A percentile compares a stretch with the other conserved stretches of the same genome.
phyloP scores from a whole-genome alignment of 1,140 invertebrate genomes.

The Dufourea novaeangliae region DNA sequence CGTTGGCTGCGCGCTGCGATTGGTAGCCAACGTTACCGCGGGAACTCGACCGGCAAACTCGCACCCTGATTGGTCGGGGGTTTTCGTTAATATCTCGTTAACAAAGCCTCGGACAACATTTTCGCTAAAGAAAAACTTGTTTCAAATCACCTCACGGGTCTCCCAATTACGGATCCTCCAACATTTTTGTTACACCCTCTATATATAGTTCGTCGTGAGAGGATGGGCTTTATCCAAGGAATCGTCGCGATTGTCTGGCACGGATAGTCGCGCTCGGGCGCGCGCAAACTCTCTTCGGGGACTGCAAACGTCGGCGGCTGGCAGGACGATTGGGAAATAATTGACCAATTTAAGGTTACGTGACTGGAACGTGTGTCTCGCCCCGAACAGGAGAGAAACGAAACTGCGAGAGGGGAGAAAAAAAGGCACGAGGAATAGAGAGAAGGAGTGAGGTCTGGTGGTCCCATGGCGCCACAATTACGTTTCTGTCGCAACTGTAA shows the following conservation, averaged over 20 bases:
- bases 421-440: too few species aligned
- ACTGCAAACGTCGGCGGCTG: slow-evolving; percentile 42
- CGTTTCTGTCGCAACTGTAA: slow-evolving; percentile 33
- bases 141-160: too few species aligned
- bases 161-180: too few species aligned
- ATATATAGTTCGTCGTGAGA: too few species aligned
- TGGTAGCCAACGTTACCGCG: too few species aligned
- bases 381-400: background rate
- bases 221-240: background rate
- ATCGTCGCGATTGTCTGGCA: slow-evolving; percentile 35
- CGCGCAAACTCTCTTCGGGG: background rate
- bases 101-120: too few species aligned
- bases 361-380: slow-evolving; percentile 63
- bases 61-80: too few species aligned
- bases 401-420: background rate
- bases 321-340: slow-evolving; percentile 61
- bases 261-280: background rate
- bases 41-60: too few species aligned
- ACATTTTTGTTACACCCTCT: too few species aligned
- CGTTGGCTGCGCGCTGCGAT: too few species aligned
- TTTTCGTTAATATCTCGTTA: too few species aligned
- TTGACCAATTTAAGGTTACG: slow-evolving; percentile 69
- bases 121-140: too few species aligned
- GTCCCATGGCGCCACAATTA: slow-evolving; percentile 55
- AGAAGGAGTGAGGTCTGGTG: background rate